Conservation (phyloP, 2,888 invertebrate species). For the Gastracanthus pulcherrimus region DNA sequence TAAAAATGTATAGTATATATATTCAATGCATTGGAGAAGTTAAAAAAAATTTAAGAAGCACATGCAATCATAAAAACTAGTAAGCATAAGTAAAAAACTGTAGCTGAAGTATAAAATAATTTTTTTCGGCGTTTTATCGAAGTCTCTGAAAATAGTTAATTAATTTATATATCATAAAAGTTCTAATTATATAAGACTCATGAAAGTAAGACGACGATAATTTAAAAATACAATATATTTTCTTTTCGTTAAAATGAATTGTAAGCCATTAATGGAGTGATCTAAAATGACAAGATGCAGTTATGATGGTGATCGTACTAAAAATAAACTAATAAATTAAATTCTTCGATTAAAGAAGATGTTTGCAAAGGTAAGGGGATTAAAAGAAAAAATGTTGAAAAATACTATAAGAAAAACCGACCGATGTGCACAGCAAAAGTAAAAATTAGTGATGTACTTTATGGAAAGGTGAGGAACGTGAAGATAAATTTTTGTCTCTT, state of each 20-base stretch:
- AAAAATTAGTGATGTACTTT: slow-evolving; percentile 37
- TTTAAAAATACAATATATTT: slow-evolving; percentile 2
- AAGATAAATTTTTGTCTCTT: slow-evolving; percentile 28
- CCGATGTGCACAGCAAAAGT: slow-evolving; percentile 72
- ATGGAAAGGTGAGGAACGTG: slow-evolving; percentile 24
- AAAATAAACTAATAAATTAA: slow-evolving; percentile 32
- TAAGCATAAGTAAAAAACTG: slow-evolving; percentile 16
- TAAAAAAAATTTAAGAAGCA: slow-evolving; percentile 6
- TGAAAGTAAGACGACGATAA: slow-evolving; percentile 30
- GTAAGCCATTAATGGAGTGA: slow-evolving; percentile 25
- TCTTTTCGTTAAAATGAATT: slow-evolving; percentile 6
- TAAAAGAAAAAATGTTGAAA: slow-evolving; percentile 2
- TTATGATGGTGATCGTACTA: slow-evolving; percentile 34
- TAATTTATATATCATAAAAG: slow-evolving; percentile 13
- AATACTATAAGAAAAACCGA: slow-evolving; percentile 52
- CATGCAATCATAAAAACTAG: slow-evolving; percentile 22
- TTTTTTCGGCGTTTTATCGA: slow-evolving; percentile 32
- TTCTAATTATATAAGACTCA: slow-evolving; percentile 31
- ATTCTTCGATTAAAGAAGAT: slow-evolving; percentile 47
- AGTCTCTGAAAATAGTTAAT: slow-evolving; percentile 7
- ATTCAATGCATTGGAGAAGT: not conserved
- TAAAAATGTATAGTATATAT: not conserved
- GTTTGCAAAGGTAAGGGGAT: slow-evolving; percentile 9
- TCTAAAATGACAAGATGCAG: slow-evolving; percentile 50
- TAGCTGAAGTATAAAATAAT: not conserved